These are phyloP conservation scores for Lithophane socia DNA, from an alignment of 2,888 invertebrate genomes.

Conservation along the genomic window DNA sequence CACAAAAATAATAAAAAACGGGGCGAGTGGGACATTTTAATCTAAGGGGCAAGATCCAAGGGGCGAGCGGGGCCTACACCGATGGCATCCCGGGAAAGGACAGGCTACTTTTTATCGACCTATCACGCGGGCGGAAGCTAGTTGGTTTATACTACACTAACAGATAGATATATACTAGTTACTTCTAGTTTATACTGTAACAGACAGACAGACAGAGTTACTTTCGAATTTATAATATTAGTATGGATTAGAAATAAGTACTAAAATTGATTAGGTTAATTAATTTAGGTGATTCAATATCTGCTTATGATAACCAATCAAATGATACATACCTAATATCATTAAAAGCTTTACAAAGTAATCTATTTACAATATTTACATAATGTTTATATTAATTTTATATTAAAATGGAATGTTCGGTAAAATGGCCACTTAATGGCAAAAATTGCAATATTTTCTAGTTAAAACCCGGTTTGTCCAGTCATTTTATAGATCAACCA, in stretches of 20 bases:
- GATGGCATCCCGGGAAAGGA: no score
- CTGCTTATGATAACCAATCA: conserved; percentile 51
- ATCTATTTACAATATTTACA: conserved; percentile 63
- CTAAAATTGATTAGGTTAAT: neutral
- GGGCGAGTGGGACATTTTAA: no score
- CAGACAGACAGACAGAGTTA: no score
- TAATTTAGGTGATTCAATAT: neutral
- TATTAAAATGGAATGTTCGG: conserved; percentile 49
- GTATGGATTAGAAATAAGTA: neutral
- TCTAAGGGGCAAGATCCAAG: no score
- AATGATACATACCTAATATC: conserved; percentile 18
- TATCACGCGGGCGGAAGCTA: no score
- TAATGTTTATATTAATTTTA: conserved; percentile 14
- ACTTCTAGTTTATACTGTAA: no score
- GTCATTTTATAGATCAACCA: conserved; percentile 23
- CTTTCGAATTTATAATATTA: no score
- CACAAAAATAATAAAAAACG: no score
- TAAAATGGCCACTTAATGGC: conserved; percentile 49
- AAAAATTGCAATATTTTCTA: conserved; percentile 24
- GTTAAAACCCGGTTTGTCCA: conserved; percentile 5
- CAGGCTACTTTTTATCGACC: no score
- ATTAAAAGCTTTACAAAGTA: conserved; percentile 52
- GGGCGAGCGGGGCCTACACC: no score
- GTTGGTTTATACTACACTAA: no score
- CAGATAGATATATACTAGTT: no score